A percentile compares a stretch with the other conserved stretches of the same genome.
Conservation (phyloP, 92 coral and sea anemone species). For the Pocillopora meandrina region DNA sequence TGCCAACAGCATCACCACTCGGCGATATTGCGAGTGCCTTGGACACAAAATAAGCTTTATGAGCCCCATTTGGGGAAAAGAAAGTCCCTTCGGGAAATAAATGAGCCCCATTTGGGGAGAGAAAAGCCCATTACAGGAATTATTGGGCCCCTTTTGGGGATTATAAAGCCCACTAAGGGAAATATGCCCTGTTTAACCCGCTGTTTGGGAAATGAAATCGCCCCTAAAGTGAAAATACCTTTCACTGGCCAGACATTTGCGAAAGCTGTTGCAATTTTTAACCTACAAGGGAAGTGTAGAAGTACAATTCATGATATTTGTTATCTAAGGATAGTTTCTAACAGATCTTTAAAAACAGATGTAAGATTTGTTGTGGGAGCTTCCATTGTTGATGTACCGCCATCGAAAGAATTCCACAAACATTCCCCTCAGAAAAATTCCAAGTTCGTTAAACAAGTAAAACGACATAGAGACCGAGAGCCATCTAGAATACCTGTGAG, state of each 20-base stretch:
- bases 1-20: neutral
- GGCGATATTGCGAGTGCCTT: neutral
- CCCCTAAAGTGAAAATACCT: neutral
- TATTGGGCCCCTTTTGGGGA: too few relatives aligned
- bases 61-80: neutral
- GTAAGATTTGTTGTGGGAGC: too few relatives aligned
- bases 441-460: neutral
- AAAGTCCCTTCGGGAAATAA: neutral
- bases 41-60: neutral
- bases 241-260: neutral
- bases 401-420: too few relatives aligned
- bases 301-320: too few relatives aligned
- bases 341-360: too few relatives aligned
- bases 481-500: neutral
- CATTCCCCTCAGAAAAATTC: too few relatives aligned
- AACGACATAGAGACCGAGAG: slow-evolving; percentile 1
- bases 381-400: too few relatives aligned
- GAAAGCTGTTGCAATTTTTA: neutral
- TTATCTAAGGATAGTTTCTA: too few relatives aligned
- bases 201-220: neutral
- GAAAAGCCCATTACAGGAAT: too few relatives aligned
- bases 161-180: too few relatives aligned
- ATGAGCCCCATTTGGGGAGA: neutral
- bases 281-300: too few relatives aligned
- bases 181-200: too few relatives aligned